Evolutionary conservation across 1,140 invertebrate species (phyloP), one percentile per base, ranked within the genome.

Genomic region (Schlechtendalia chinensis): DNA sequence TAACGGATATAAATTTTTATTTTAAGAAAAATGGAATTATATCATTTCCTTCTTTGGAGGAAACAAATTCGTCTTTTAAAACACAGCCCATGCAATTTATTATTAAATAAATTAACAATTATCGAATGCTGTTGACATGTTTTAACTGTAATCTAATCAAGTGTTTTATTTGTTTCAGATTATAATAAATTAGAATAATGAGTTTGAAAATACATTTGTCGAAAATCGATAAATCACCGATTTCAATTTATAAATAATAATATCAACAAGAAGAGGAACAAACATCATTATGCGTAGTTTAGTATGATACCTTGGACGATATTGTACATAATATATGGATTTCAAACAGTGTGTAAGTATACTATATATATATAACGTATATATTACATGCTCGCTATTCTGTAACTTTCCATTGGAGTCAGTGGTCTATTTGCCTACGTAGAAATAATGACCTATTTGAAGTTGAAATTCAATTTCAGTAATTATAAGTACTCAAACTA

Each of bases 281-380:
- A 50, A n/a, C 75, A 59, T 79, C 75, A 79, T 50, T 79, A 79
- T 79, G 75, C 39, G 22, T 79, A 79, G 75, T 27, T 63, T 79
- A 79, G 54, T 79, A 79, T 79, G 75, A 79, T 61, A 79, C 75
- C 59, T 39, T 79, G 75, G 75, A 22, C 27, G 39, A 63, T 79
- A 27, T 50, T 79, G 8, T 61, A 27, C 39, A 79, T 79, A 79
- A 58, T 79, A 27, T 45, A 79, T 79, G 75, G 75, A 79, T 79
- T 79, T 63, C 75, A 79, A 45, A 61, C 56, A 27, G 58, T 24
- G 39, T 79, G 75, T 79, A 27, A 79, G 75, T 79, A 79, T 83
- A 45, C n/a, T 39, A 39, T n/a, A 22, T 61, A 11, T 63, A 63
- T 10, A 32, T 19, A 63, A n/a, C n/a, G n/a, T n/a, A 32, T 63